Conservation (phyloP, 2,797 vertebrate genomes). For the Chaenodraco wilsoni region DNA sequence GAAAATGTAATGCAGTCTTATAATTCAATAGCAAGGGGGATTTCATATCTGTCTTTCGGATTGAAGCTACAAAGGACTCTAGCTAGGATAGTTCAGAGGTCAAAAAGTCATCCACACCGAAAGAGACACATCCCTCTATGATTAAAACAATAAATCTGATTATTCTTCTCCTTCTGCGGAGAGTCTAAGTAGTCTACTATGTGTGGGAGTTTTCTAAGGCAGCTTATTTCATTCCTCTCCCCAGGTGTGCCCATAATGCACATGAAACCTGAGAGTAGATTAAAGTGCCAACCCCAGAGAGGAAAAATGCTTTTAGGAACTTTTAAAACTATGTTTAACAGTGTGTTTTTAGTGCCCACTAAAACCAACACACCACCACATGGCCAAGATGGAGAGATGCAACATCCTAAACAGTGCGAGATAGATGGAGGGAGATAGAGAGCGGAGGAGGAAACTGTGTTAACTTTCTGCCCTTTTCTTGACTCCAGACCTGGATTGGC, state of each 20-base stretch:
- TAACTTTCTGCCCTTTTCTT: conserved; percentile 23
- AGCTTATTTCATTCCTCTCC: conserved; percentile 71
- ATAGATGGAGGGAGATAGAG: conserved; percentile 33
- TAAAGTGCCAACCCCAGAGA: conserved; percentile 80
- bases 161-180: conserved; percentile 58
- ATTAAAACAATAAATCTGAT: conserved; percentile 85
- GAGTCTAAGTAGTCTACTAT: conserved; percentile 61
- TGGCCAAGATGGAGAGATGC: conserved; percentile 61
- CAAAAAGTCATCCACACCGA: conserved; percentile 55
- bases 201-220: conserved; percentile 69
- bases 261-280: conserved; percentile 84
- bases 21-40: conserved; percentile 12
- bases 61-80: conserved; percentile 31
- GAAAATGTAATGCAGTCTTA: conserved; percentile 21
- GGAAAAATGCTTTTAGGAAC: conserved; percentile 87
- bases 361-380: conserved; percentile 79
- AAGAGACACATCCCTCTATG: conserved; percentile 69
- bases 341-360: conserved; percentile 84
- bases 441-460: conserved; percentile 21
- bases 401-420: conserved; percentile 36
- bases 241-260: conserved; percentile 75
- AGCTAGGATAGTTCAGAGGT: conserved; percentile 40
- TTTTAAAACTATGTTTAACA: conserved; percentile 86
- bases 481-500: conserved; percentile 1
- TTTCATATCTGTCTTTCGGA: conserved; percentile 44